These are phyloP conservation scores for Osmerus eperlanus DNA, from an alignment of 2,113 vertebrate species.

Conservation along the genomic window DNA sequence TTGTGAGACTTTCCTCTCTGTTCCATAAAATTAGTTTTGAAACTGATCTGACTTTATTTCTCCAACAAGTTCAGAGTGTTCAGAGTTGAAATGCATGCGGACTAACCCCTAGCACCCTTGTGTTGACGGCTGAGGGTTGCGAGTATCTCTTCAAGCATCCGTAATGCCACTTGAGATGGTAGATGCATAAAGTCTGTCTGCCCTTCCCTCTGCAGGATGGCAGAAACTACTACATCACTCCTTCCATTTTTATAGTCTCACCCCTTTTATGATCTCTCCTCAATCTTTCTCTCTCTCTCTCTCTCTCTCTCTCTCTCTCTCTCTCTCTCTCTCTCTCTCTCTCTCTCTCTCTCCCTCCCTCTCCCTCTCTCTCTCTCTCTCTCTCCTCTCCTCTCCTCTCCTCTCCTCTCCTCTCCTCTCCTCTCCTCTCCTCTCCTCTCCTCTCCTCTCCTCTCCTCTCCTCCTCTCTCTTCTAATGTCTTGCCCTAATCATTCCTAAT, in stretches of 20 bases:
- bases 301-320: neutral
- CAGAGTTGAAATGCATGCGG: too few species aligned
- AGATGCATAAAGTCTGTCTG: too few species aligned
- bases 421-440: constrained; percentile 16
- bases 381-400: constrained; percentile 29
- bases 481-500: neutral
- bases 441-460: constrained; percentile 19
- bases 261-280: neutral
- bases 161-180: too few species aligned
- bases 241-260: constrained; percentile 40
- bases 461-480: constrained; percentile 22
- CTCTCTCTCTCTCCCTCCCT: neutral
- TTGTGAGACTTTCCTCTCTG: too few species aligned
- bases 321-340: neutral
- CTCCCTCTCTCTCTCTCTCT: constrained; percentile 16
- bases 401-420: constrained; percentile 25
- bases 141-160: too few species aligned
- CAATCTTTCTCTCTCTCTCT: neutral
- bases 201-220: too few species aligned
- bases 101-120: too few species aligned
- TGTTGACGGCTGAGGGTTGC: too few species aligned
- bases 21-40: too few species aligned
- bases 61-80: too few species aligned
- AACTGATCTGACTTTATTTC: too few species aligned
- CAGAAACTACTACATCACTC: constrained; percentile 68